phyloP scores from a whole-genome alignment of 2,113 vertebrate species.

The Neolamprologus tretocephalus region DNA sequence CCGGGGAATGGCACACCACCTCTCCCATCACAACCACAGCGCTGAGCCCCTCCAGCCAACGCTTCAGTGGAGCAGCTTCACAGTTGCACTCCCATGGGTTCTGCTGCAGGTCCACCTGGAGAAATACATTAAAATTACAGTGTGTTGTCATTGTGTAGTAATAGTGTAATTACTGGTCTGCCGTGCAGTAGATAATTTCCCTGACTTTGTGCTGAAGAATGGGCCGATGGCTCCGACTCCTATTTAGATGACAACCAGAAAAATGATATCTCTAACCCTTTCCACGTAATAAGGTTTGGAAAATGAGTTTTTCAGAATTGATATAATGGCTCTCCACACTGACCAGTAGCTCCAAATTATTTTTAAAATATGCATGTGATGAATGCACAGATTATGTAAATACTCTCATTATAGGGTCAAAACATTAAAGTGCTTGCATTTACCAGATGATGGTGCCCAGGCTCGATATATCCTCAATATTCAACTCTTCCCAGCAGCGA shows the following conservation, averaged over 20 bases:
- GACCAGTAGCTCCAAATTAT: neutral
- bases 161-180: constrained; percentile 14
- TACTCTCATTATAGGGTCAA: neutral
- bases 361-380: neutral
- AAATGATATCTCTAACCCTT: constrained; percentile 1
- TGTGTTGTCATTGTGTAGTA: constrained; percentile 5
- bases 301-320: constrained; percentile 24
- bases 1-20: constrained; percentile 86
- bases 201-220: neutral
- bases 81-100: constrained; percentile 98
- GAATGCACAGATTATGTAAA: constrained; percentile 20
- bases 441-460: neutral
- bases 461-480: neutral
- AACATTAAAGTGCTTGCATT: neutral
- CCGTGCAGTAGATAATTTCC: neutral
- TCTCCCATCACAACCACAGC: constrained; percentile 91
- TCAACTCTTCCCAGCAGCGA: neutral
- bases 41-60: constrained; percentile 96
- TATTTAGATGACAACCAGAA: constrained; percentile 30
- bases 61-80: constrained; percentile 88
- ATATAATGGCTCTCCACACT: neutral
- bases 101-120: constrained; percentile 94
- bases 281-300: neutral
- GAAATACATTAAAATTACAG: constrained; percentile 22
- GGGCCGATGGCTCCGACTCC: neutral